phyloP scores from a whole-genome alignment of 2,113 vertebrate genomes.

The Sitta europaea region DNA sequence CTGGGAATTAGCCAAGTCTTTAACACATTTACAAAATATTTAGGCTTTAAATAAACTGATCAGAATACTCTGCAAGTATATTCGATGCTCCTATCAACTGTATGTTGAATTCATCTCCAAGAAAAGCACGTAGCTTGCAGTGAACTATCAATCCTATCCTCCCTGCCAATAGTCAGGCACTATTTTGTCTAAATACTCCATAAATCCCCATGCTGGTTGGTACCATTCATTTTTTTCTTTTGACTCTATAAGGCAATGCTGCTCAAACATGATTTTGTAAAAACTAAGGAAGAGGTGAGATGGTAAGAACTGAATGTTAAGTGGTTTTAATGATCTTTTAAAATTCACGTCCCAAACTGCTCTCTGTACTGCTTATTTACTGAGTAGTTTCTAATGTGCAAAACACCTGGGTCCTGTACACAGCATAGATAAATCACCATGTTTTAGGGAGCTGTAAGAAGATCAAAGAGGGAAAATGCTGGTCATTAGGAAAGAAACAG shows the following conservation, averaged over 20 bases:
- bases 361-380: slow-evolving; percentile 13
- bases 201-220: not conserved
- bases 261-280: not conserved
- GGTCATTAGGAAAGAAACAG: slow-evolving; percentile 37
- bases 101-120: not conserved
- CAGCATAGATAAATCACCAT: slow-evolving; percentile 10
- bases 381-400: slow-evolving; percentile 26
- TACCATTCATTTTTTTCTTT: not conserved
- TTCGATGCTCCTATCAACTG: not conserved
- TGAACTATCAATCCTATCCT: not conserved
- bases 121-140: not conserved
- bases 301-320: slow-evolving; percentile 33
- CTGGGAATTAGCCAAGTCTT: not conserved
- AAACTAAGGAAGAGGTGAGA: not conserved
- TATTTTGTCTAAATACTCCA: not conserved
- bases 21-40: not conserved
- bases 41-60: not conserved
- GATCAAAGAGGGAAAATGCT: slow-evolving; percentile 33
- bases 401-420: not conserved
- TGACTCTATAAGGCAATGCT: not conserved
- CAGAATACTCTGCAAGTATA: not conserved
- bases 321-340: slow-evolving; percentile 25
- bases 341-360: slow-evolving; percentile 3
- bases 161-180: not conserved
- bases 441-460: slow-evolving; percentile 27